A percentile compares a stretch with the other conserved stretches of the same genome.
These are phyloP conservation scores for Aplochiton taeniatus DNA, from an alignment of 2,797 vertebrate species.

Conservation along the genomic window DNA sequence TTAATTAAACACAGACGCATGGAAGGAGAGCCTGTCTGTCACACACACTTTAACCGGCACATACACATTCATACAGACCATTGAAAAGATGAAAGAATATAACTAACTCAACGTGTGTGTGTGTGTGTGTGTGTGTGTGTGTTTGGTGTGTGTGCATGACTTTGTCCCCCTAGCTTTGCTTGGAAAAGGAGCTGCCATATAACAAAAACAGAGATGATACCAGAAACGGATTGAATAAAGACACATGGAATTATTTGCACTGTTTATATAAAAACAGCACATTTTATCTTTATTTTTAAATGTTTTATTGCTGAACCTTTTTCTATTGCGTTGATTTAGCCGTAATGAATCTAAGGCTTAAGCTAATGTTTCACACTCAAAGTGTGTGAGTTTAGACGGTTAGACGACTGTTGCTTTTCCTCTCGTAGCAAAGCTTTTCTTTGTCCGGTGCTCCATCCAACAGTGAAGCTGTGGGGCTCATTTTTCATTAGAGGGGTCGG, in stretches of 20 bases:
- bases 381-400: too few species aligned
- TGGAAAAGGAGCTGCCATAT: constrained; percentile 42
- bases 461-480: constrained; percentile 51
- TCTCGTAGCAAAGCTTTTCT: constrained; percentile 19
- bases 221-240: not conserved
- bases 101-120: constrained; percentile 12
- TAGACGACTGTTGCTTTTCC: too few species aligned
- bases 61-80: constrained; percentile 46
- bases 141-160: constrained; percentile 35
- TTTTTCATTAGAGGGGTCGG: constrained; percentile 75
- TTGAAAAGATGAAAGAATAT: constrained; percentile 61
- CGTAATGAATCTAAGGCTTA: too few species aligned
- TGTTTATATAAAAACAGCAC: too few species aligned
- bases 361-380: not conserved
- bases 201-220: constrained; percentile 33
- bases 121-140: not conserved
- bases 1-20: constrained; percentile 90
- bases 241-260: too few species aligned
- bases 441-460: constrained; percentile 52
- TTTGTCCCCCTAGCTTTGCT: constrained; percentile 36
- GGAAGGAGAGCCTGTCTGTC: constrained; percentile 85
- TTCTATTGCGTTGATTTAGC: too few species aligned
- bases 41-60: constrained; percentile 63
- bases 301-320: not conserved
- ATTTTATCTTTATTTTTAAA: not conserved